Evolutionary conservation across 2,113 vertebrate genomes (phyloP).

Genomic region (Ailuropoda melanoleuca): DNA sequence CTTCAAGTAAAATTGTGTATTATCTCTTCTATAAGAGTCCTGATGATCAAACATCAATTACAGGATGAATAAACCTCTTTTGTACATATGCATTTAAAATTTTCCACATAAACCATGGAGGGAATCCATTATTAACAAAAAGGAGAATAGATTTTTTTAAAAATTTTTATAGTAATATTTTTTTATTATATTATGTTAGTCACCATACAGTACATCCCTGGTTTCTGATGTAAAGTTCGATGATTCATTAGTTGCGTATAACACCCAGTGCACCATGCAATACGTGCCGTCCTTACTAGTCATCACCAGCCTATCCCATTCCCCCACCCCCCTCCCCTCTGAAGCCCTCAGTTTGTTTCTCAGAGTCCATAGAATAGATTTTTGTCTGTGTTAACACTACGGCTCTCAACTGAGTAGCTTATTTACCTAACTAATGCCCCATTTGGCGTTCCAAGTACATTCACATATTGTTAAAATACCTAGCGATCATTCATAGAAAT

Average conservation of each 20-base stretch:
- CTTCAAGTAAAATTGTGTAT: not conserved
- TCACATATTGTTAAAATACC: conserved; percentile 54
- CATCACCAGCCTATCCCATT: no score
- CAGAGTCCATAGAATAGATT: not conserved
- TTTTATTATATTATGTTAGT: no score
- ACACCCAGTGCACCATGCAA: no score
- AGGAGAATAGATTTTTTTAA: not conserved
- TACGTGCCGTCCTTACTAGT: no score
- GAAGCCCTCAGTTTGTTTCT: no score
- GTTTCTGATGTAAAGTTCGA: no score
- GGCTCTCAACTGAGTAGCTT: conserved; percentile 13
- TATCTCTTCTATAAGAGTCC: not conserved
- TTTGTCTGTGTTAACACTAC: not conserved
- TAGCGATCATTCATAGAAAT: conserved; percentile 50
- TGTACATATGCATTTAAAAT: not conserved
- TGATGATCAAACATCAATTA: not conserved
- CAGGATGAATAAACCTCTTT: not conserved
- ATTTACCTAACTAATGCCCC: conserved; percentile 55
- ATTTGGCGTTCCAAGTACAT: conserved; percentile 28
- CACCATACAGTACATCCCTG: no score
- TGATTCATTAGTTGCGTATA: no score
- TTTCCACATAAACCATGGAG: conserved; percentile 2
- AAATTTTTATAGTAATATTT: no score
- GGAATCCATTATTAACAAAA: not conserved
- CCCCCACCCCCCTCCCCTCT: no score